These are phyloP conservation scores for Zophobas atratus DNA, from an alignment of 1,140 invertebrate species.

Conservation along the genomic window DNA sequence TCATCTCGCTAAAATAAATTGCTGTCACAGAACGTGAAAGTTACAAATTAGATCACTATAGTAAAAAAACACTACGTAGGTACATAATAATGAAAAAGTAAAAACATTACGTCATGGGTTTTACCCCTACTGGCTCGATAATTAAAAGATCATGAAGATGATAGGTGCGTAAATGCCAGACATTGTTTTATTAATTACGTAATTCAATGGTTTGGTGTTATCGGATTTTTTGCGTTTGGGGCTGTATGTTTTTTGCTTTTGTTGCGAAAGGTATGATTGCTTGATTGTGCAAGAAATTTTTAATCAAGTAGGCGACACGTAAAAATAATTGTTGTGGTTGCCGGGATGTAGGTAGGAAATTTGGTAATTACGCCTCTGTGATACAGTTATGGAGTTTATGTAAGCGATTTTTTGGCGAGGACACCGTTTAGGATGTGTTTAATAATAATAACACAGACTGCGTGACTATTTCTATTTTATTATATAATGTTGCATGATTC, in stretches of 20 bases:
- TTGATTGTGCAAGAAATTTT: neutral
- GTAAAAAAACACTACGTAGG: neutral
- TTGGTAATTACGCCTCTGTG: constrained; percentile 9
- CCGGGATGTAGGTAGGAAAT: neutral
- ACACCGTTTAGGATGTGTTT: too few relatives aligned
- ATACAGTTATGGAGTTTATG: constrained; percentile 4
- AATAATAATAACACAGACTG: too few relatives aligned
- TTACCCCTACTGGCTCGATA: neutral
- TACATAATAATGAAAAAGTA: neutral
- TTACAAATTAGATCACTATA: constrained; percentile 29
- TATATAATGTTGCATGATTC: too few relatives aligned
- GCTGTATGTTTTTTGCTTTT: neutral
- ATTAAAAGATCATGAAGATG: neutral
- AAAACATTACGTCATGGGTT: constrained; percentile 24
- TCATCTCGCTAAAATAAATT: constrained; percentile 30
- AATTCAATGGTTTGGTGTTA: neutral
- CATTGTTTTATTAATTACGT: neutral
- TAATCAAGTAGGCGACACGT: constrained; percentile 7
- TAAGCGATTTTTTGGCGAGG: neutral
- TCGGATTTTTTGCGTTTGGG: too few relatives aligned
- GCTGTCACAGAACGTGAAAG: constrained; percentile 27
- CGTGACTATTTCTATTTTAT: too few relatives aligned
- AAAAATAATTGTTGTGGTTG: constrained; percentile 30
- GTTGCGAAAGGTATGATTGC: neutral
- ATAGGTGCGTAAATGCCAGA: neutral